phyloP scores from a whole-genome alignment of 2,888 invertebrate genomes.

The Serrognathus titanus region DNA sequence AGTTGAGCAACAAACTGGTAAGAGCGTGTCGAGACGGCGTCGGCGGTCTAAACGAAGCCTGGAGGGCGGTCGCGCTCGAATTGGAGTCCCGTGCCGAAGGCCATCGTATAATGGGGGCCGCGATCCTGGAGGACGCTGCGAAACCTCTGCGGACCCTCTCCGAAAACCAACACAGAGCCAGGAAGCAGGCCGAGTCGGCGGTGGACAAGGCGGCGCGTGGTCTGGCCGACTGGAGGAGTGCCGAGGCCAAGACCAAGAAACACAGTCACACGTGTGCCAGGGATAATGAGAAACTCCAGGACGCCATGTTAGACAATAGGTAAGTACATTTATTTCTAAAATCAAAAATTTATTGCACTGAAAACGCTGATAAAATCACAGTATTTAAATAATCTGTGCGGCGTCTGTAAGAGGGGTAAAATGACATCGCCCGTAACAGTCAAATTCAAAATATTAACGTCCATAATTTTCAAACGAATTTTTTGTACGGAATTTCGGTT shows the following conservation, averaged over 20 bases:
- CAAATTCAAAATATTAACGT: no score
- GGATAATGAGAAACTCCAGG: slow-evolving; percentile 89
- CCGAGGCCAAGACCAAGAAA: slow-evolving; percentile 87
- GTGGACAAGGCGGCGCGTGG: slow-evolving; percentile 84
- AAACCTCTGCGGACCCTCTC: slow-evolving; percentile 77
- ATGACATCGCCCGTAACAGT: no score
- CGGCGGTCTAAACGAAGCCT: slow-evolving; percentile 81
- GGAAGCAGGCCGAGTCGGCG: slow-evolving; percentile 70
- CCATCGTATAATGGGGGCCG: slow-evolving; percentile 63
- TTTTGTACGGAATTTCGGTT: no score
- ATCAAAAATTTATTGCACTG: no score
- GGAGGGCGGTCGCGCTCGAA: slow-evolving; percentile 88
- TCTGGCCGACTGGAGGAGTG: slow-evolving; percentile 79
- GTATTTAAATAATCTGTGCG: no score
- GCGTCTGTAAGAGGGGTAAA: no score
- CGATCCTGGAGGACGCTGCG: slow-evolving; percentile 82
- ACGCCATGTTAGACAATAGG: slow-evolving; percentile 62
- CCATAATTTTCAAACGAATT: no score
- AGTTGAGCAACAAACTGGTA: slow-evolving; percentile 79
- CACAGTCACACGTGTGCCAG: slow-evolving; percentile 81
- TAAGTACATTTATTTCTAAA: no score
- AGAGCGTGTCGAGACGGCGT: slow-evolving; percentile 77
- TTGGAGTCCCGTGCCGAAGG: slow-evolving; percentile 90
- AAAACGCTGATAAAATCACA: no score
- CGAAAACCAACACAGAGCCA: slow-evolving; percentile 67